Evolutionary conservation across 2,113 vertebrate genomes (phyloP), one percentile per base, ranked within the genome.

Genomic region (Charina bottae): DNA sequence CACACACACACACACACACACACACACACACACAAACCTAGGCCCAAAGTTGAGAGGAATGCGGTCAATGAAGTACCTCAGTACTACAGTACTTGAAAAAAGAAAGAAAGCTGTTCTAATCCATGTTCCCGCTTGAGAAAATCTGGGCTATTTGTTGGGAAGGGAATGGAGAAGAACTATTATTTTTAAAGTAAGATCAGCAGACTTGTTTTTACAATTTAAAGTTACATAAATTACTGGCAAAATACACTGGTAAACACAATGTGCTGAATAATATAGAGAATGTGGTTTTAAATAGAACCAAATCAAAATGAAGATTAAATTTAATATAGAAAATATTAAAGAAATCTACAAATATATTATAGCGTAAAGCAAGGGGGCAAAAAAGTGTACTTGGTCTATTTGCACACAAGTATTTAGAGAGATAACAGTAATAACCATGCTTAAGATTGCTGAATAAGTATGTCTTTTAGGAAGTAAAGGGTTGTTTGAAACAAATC

Each of bases 31-130:
- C 60, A 62, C 60, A 58, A 58, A 78, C 64, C 68, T 93, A 91
- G 37, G 78, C 68, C 58, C 88, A 93, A 94, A 91, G 6, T 88
- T 93, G 90, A 72, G 33, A 89, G 91, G 89, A 96, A 96, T 93
- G 89, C 59, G 60, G 33, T 23, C 88, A 92, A 24, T 86, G 83
- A 93, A 94, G 86, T 88, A 11, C 54, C 46, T 94, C 15, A 21
- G 8, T 15, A 26, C 23, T 72, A 89, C 26, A 89, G 33, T n/a
- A 21, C 42, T 42, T 42, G 62, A 11, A 28, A n/a, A 54, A 53
- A 64, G 46, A 64, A 90, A 88, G 10, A 8, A 17, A 49, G 23
- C 21, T 59, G 17, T 37, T 59, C 15, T 3, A 26, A 42, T 46
- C 0, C 2, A 68, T 9, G 83, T 60, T 3, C 24, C 90, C 93